Evolutionary conservation across 23 tunicate species (phyloP), one percentile per base, ranked within the genome.

Genomic region (Ascidia mentula): DNA sequence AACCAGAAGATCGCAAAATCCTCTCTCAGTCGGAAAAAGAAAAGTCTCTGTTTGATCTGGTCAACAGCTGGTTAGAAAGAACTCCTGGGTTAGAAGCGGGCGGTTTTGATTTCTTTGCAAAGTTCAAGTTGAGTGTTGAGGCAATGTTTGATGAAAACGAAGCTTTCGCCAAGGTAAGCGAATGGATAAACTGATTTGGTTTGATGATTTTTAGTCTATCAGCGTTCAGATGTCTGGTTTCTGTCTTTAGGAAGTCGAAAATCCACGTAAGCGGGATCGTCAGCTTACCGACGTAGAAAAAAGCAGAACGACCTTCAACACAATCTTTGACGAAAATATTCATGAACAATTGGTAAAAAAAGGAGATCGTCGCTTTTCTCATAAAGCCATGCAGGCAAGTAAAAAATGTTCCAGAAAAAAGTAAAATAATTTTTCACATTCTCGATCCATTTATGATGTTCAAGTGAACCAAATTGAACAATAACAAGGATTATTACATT

Each of bases 11-110:
- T 20, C 59, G 77, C 31, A 38, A 81, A 31, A 4, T 30, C n/a
- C 20, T 89, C 9, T 42, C 65, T 32, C 69, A 74, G 45, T 87
- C 95, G 36, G 46, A 40, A 60, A 40, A 32, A 35, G 88, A 95
- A 42, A 88, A 87, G 4, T 84, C 87, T 36, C 77, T 93, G 28
- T 82, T 84, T 40, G 80, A 80, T 36, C 46, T 84, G 30, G 89
- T 93, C 75, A 85, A 95, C 75, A 80, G 82, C 30, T 95, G 98
- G 98, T 46, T 95, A 46, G 87, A 85, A 36, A 53, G 95, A 78
- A 95, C 98, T 38, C 95, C 95, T 20, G 95, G 95, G 6, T 31
- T 89, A 24, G 89, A 86, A 78, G 77, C 36, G 34, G 71, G 90
- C 31, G 82, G 88, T 18, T 93, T 93, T 71, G 77, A 93, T 46